phyloP scores from a whole-genome alignment of 2,797 vertebrate genomes.

The Phyllotis vaccarum region DNA sequence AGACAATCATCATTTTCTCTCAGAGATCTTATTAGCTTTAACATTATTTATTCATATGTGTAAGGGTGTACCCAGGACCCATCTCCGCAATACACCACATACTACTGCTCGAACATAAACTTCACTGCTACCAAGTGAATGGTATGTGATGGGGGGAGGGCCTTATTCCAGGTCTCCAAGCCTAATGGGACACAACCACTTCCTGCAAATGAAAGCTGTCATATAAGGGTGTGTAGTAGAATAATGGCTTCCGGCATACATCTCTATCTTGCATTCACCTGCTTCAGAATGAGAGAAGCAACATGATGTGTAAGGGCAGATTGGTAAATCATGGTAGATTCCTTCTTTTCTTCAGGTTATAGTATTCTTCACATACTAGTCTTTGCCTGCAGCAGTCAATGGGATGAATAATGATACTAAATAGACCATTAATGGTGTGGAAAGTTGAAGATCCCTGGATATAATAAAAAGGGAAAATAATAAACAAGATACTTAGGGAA shows the following conservation, averaged over 20 bases:
- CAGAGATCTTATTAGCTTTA: constrained; percentile 95
- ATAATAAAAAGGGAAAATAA: background rate
- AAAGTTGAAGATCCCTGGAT: background rate
- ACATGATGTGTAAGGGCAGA: constrained; percentile 18
- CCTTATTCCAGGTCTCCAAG: constrained; percentile 80
- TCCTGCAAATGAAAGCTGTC: constrained; percentile 79
- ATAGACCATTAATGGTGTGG: background rate
- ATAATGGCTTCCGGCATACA: constrained; percentile 64
- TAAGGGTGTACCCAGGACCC: constrained; percentile 89
- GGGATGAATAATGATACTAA: background rate
- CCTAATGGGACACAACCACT: constrained; percentile 66
- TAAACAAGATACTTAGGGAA: constrained; percentile 45
- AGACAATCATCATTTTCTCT: constrained; percentile 96
- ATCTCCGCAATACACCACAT: constrained; percentile 75
- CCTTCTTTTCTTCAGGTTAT: constrained; percentile 60
- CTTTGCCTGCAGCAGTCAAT: constrained; percentile 36
- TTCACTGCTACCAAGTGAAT: constrained; percentile 76
- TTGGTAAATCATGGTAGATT: constrained; percentile 46
- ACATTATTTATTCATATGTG: constrained; percentile 94
- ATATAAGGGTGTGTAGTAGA: constrained; percentile 67
- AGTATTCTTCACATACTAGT: constrained; percentile 46
- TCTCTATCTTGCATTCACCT: constrained; percentile 69
- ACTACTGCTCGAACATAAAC: constrained; percentile 85
- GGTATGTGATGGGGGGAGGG: constrained; percentile 46
- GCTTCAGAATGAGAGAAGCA: constrained; percentile 48